These are phyloP conservation scores for Camelus dromedarius DNA, from an alignment of 2,113 vertebrate species.

Conservation along the genomic window DNA sequence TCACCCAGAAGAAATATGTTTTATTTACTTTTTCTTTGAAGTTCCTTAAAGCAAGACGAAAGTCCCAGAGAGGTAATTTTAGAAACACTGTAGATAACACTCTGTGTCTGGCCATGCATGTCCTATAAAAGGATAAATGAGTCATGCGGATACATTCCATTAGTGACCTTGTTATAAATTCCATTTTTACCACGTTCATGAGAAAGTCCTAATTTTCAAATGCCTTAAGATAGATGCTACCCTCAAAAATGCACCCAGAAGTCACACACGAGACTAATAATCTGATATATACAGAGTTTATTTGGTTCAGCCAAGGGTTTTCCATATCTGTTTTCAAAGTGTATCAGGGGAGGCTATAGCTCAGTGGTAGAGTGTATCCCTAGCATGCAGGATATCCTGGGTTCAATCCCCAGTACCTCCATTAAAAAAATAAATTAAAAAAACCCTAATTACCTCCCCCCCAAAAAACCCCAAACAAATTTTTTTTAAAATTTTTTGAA, in stretches of 20 bases:
- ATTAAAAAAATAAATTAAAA: too few relatives aligned
- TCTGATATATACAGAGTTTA: background rate
- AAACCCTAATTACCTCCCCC: too few relatives aligned
- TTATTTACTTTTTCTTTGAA: constrained; percentile 61
- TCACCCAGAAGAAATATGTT: constrained; percentile 37
- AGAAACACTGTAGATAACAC: constrained; percentile 59
- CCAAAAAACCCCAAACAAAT: too few relatives aligned
- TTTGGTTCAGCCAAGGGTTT: constrained; percentile 43
- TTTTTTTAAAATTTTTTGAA: background rate
- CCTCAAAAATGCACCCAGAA: constrained; percentile 58
- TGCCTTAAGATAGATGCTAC: constrained; percentile 42
- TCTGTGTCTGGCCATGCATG: constrained; percentile 47
- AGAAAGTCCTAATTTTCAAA: constrained; percentile 62
- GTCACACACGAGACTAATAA: background rate
- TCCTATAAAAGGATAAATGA: constrained; percentile 69
- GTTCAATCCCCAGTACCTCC: too few relatives aligned
- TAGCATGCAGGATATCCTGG: too few relatives aligned
- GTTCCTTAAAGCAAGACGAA: constrained; percentile 32
- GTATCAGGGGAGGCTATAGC: background rate
- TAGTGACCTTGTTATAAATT: constrained; percentile 72
- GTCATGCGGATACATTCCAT: constrained; percentile 70
- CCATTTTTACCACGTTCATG: constrained; percentile 65
- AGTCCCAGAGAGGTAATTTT: constrained; percentile 64
- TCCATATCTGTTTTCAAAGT: constrained; percentile 32
- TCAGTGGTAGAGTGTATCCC: too few relatives aligned